These are phyloP conservation scores for Siderastrea siderea DNA, from an alignment of 92 coral and sea anemone genomes.

Conservation along the genomic window DNA sequence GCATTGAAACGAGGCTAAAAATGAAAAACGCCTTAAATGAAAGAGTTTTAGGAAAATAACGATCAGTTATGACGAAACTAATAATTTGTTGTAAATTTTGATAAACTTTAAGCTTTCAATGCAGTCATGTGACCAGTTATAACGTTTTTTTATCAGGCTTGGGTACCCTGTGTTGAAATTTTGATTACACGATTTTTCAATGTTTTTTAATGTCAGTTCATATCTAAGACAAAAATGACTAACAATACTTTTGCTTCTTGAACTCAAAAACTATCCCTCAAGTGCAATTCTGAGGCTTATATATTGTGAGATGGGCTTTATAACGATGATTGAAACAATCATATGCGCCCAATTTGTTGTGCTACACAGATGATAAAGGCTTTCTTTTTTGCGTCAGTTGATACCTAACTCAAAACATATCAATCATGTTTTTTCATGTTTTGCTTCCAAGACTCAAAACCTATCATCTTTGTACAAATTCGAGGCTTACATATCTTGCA, in stretches of 20 bases:
- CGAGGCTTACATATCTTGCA: slow-evolving; percentile 36
- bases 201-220: slow-evolving; percentile 13
- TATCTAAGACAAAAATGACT: slow-evolving; percentile 27
- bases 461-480: slow-evolving; percentile 34
- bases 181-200: slow-evolving; percentile 35
- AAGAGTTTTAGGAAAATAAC: slow-evolving; percentile 43
- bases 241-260: slow-evolving; percentile 42
- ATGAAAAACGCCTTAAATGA: slow-evolving; percentile 17
- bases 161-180: slow-evolving; percentile 37
- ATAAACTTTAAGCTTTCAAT: slow-evolving; percentile 10
- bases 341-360: slow-evolving; percentile 28
- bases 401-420: slow-evolving; percentile 31
- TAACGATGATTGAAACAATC: slow-evolving; percentile 43
- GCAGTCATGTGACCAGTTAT: neutral
- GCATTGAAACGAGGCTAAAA: slow-evolving; percentile 36
- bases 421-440: slow-evolving; percentile 35
- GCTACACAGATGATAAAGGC: slow-evolving; percentile 25
- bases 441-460: slow-evolving; percentile 33
- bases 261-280: slow-evolving; percentile 41
- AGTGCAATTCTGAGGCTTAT: slow-evolving; percentile 28
- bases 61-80: slow-evolving; percentile 32
- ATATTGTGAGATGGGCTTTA: slow-evolving; percentile 39
- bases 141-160: slow-evolving; percentile 28
- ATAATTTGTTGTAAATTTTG: slow-evolving; percentile 34
- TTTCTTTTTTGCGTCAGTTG: slow-evolving; percentile 36